Base-by-base conservation (phyloP, 2,888 invertebrate species). In the Chrysolina haemoptera region DNA sequence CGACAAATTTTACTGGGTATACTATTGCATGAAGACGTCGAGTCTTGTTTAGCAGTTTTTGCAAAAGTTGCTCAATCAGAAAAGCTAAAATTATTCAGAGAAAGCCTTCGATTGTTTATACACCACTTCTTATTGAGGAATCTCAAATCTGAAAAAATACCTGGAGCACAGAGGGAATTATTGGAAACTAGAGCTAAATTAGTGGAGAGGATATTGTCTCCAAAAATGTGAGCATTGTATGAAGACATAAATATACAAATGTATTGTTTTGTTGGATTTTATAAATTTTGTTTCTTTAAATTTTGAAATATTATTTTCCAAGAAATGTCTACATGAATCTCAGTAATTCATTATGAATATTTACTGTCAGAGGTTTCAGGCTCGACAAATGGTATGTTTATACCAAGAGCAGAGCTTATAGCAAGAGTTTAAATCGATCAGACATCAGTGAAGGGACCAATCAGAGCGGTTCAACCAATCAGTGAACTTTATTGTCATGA, bases 81-180 rank as follows among this genome's bases (percentile, higher is more conserved):
- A 0, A 94, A 96, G 85, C 89, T 97, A 11, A 92, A 93, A 84
- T 90, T 93, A 83, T 95, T 98, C 80, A 91, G 95, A 70, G 96
- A 97, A 85, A 95, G 96, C 79, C 88, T 98, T 3, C 89, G 94
- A 62, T 88, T 98, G 10, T 98, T 98, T 85, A 93, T 98, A 84
- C 94, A 93, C 84, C 96, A 97, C 87, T 98, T 98, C 82, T 87
- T 98, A 22, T 85, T 96, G 2, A 93, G 91, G 82, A 92, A 92
- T 81, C 88, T 91, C 4, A 91, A 90, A 4, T 88, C 89, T 16
- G 89, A 89, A 35, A 86, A 86, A 9, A 78, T 89, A 55, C 80
- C 86, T 43, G 88, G 89, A 1, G 88, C 90, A 0, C 88, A 92
- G 75, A 87, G 89, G 76, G 77, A 84, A 35, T 81, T 91, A 66